Percentiles rank a stretch among this genome's conserved stretches.
These are phyloP conservation scores for Manis pentadactyla DNA, from an alignment of 2,797 vertebrate species.

Conservation along the genomic window DNA sequence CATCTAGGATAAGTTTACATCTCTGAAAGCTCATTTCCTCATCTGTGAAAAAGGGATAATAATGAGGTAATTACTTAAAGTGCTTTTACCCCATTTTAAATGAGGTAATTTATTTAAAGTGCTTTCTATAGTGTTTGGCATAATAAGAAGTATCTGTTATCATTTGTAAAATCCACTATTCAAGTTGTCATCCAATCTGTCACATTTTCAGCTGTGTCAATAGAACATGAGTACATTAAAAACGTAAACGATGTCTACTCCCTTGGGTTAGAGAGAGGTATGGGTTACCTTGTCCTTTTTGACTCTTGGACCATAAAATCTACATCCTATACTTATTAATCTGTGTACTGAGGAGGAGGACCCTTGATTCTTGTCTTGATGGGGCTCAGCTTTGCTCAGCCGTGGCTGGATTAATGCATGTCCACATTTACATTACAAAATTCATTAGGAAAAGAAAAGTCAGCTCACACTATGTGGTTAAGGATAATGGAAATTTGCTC, in stretches of 20 bases:
- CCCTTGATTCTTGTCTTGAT: background rate
- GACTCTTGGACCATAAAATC: background rate
- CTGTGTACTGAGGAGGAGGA: background rate
- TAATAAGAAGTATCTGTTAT: background rate
- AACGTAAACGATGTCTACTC: background rate
- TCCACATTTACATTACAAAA: conserved; percentile 6
- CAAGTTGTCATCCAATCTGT: background rate
- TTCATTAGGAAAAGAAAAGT: conserved; percentile 67
- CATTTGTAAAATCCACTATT: conserved; percentile 21
- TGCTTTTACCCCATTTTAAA: background rate
- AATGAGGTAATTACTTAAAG: background rate
- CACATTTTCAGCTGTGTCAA: conserved; percentile 8
- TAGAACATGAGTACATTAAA: conserved; percentile 11
- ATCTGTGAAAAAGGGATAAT: background rate
- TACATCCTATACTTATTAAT: background rate
- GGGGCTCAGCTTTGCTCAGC: conserved; percentile 12
- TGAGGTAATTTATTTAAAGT: conserved; percentile 15
- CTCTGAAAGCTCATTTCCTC: background rate
- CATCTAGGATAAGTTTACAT: background rate
- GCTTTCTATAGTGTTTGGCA: background rate
- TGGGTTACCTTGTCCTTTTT: conserved; percentile 9
- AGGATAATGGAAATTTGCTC: conserved; percentile 71
- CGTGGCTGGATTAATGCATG: background rate
- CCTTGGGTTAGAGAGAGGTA: background rate
- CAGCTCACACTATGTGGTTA: conserved; percentile 45